These are phyloP conservation scores for Drosophila quadrilineata DNA, from an alignment of 1,140 invertebrate genomes.

Conservation along the genomic window DNA sequence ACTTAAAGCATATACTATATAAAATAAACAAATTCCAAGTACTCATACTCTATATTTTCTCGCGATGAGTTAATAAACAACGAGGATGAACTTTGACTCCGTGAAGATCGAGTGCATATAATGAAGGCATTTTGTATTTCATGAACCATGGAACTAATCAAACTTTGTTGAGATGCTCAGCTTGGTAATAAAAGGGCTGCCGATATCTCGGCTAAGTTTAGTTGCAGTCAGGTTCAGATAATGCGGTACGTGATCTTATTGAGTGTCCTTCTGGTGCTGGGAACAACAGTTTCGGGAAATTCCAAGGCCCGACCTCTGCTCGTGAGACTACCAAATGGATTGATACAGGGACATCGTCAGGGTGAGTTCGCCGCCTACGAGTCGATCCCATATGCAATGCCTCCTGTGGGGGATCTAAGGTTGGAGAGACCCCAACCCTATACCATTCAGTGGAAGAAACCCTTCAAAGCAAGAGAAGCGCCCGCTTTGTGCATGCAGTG, in stretches of 20 bases:
- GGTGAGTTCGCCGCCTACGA: background rate
- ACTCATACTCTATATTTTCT: too few relatives aligned
- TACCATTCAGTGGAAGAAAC: constrained; percentile 9
- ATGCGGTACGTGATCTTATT: too few relatives aligned
- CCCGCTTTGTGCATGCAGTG: constrained; percentile 43
- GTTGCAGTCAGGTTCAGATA: too few relatives aligned
- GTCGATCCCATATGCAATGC: constrained; percentile 4
- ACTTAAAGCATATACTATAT: too few relatives aligned
- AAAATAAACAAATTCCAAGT: too few relatives aligned
- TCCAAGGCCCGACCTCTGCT: too few relatives aligned
- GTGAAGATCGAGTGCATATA: too few relatives aligned
- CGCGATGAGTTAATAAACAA: too few relatives aligned
- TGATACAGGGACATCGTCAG: background rate
- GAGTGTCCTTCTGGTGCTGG: background rate
- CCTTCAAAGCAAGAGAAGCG: constrained; percentile 3
- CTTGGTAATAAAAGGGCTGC: background rate
- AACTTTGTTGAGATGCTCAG: too few relatives aligned
- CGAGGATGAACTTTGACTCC: too few relatives aligned
- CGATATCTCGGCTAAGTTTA: background rate
- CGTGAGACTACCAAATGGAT: constrained; percentile 2
- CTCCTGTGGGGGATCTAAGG: background rate
- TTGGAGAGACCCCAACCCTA: constrained; percentile 1
- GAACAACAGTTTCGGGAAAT: too few relatives aligned
- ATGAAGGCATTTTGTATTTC: background rate
- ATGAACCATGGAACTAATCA: background rate